These are phyloP conservation scores for Pseudoips prasinana DNA, from an alignment of 2,888 invertebrate genomes.

Conservation along the genomic window DNA sequence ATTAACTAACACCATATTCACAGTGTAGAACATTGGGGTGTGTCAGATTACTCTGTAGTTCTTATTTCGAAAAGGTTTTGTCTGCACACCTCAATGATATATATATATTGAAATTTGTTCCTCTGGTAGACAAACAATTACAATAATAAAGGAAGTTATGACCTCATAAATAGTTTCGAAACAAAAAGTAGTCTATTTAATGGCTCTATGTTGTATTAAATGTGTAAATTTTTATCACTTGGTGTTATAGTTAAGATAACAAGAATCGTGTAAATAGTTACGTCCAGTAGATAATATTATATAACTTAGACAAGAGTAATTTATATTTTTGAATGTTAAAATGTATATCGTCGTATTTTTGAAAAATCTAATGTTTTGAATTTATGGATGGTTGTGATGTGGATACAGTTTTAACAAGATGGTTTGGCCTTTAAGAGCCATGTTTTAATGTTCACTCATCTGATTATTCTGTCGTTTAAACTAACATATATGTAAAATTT, in stretches of 20 bases:
- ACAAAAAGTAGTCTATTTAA: too few relatives aligned
- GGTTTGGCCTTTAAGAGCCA: constrained; percentile 19
- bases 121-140: too few relatives aligned
- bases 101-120: too few relatives aligned
- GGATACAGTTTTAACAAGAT: constrained; percentile 37
- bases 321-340: constrained; percentile 50
- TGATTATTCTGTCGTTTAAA: too few relatives aligned
- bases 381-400: constrained; percentile 75
- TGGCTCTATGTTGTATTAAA: constrained; percentile 1
- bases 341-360: constrained; percentile 48
- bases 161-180: too few relatives aligned
- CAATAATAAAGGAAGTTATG: too few relatives aligned
- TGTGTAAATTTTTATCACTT: constrained; percentile 14
- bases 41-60: too few relatives aligned
- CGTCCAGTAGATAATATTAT: constrained; percentile 51
- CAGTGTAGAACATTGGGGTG: too few relatives aligned
- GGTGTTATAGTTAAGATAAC: constrained; percentile 22
- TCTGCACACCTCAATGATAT: too few relatives aligned
- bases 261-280: constrained; percentile 40
- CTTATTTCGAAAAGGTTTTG: too few relatives aligned
- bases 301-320: constrained; percentile 36
- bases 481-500: constrained; percentile 4
- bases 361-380: constrained; percentile 54
- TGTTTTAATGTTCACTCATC: constrained; percentile 14
- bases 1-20: too few relatives aligned